Percentiles rank a stretch among this genome's conserved stretches.
Evolutionary conservation across 2,888 invertebrate species (phyloP).

Genomic region (Cepaea hortensis): DNA sequence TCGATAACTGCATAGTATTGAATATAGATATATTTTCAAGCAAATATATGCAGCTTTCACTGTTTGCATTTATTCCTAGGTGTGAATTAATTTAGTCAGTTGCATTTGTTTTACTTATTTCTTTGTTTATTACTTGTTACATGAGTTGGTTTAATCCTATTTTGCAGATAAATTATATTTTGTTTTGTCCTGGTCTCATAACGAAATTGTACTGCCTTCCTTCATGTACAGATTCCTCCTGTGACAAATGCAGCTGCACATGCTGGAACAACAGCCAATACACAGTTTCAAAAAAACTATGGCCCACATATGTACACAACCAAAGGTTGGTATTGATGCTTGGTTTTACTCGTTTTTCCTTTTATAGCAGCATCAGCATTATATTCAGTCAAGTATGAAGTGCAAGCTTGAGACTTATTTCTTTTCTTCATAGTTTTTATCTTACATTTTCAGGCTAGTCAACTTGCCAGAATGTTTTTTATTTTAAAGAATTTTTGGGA

Average conservation of each 20-base stretch:
- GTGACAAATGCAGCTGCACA: slow-evolving; percentile 82
- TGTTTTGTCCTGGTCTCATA: too few species aligned
- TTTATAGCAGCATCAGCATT: background rate
- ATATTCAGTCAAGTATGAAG: background rate
- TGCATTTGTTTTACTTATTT: background rate
- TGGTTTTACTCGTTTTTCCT: background rate
- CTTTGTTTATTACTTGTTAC: background rate
- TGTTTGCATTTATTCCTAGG: background rate
- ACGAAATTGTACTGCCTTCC: background rate
- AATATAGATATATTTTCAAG: too few species aligned
- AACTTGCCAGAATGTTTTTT: background rate
- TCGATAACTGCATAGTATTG: too few species aligned
- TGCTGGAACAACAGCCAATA: slow-evolving; percentile 80
- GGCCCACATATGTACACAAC: slow-evolving; percentile 74
- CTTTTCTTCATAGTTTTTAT: background rate
- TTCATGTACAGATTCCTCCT: slow-evolving; percentile 78
- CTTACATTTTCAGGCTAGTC: background rate
- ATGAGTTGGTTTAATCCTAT: too few species aligned
- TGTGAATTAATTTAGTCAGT: background rate
- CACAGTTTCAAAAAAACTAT: slow-evolving; percentile 80
- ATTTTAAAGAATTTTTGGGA: background rate
- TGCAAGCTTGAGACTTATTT: slow-evolving; percentile 17
- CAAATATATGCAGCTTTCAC: background rate
- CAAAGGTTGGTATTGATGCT: slow-evolving; percentile 60
- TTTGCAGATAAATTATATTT: too few species aligned